Evolutionary conservation across 2,888 invertebrate genomes (phyloP).

Genomic region (Agriopis marginaria): DNA sequence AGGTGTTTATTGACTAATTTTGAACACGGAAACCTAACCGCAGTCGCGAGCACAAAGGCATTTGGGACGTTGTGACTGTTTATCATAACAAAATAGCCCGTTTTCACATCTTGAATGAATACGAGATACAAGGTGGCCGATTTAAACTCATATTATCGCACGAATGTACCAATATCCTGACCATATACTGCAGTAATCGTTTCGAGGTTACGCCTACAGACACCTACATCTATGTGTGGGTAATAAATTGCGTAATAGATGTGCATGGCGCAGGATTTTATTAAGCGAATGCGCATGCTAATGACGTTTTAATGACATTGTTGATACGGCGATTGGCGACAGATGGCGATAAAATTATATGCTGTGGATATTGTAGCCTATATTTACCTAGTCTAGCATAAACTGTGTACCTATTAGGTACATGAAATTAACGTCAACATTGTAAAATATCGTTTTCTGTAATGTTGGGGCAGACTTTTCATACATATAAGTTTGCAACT

Average conservation of each 20-base stretch:
- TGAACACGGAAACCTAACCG: conserved; percentile 13
- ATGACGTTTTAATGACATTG: conserved; percentile 38
- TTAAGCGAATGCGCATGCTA: conserved; percentile 32
- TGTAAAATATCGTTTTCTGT: too few relatives aligned
- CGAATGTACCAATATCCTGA: conserved; percentile 49
- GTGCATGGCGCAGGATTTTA: conserved; percentile 35
- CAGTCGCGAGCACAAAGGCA: conserved; percentile 12
- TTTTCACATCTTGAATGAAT: conserved; percentile 25
- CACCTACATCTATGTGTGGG: conserved; percentile 44
- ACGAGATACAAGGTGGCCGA: conserved; percentile 17
- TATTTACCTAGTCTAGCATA: background rate
- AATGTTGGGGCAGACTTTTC: too few relatives aligned
- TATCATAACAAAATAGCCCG: conserved; percentile 14
- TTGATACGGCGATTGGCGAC: conserved; percentile 20
- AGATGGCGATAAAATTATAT: conserved; percentile 20
- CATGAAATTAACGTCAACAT: background rate
- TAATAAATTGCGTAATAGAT: conserved; percentile 38
- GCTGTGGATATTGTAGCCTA: background rate
- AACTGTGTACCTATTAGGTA: background rate
- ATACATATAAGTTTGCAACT: too few relatives aligned
- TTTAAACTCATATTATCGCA: conserved; percentile 33
- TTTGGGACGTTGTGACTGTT: conserved; percentile 19
- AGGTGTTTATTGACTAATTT: conserved; percentile 16
- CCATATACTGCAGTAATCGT: conserved; percentile 49
- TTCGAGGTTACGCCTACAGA: conserved; percentile 53